Evolutionary conservation across 1,140 invertebrate species (phyloP).

Genomic region (Andrena cerasifolii): DNA sequence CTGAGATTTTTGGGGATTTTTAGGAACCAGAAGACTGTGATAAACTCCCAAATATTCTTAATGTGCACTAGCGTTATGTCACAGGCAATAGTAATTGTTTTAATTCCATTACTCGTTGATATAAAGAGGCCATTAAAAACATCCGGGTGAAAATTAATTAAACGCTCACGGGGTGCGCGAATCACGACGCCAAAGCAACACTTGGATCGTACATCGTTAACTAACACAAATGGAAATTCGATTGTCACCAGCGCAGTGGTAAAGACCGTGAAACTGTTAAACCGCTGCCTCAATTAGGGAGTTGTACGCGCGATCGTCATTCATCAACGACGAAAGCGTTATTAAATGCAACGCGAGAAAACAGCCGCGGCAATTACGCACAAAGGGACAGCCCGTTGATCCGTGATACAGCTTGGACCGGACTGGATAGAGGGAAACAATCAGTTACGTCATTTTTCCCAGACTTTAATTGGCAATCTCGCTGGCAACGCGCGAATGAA

Average conservation of each 20-base stretch:
- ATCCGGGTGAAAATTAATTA: slow-evolving; percentile 13
- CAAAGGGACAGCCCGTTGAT: background rate
- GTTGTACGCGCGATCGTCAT: background rate
- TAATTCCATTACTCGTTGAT: slow-evolving; percentile 11
- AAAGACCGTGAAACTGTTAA: background rate
- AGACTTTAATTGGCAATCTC: slow-evolving; percentile 42
- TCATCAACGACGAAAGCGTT: background rate
- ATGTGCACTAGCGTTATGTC: background rate
- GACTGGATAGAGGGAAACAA: slow-evolving; percentile 1
- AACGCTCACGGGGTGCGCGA: background rate
- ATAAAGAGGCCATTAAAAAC: background rate
- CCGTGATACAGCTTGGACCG: background rate
- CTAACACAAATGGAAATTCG: slow-evolving; percentile 1
- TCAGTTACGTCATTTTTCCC: slow-evolving; percentile 46
- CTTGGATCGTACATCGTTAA: background rate
- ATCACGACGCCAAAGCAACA: background rate
- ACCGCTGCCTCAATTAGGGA: background rate
- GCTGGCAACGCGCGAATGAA: background rate
- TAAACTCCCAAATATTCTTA: background rate
- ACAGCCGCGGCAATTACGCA: slow-evolving; percentile 5
- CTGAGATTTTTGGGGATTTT: no score
- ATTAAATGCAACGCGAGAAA: slow-evolving; percentile 25
- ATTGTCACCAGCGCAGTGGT: background rate
- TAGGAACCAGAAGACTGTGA: no score
- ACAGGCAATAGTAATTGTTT: background rate